Conservation (phyloP, 2,888 invertebrate species). For the Agapostemon virescens region DNA sequence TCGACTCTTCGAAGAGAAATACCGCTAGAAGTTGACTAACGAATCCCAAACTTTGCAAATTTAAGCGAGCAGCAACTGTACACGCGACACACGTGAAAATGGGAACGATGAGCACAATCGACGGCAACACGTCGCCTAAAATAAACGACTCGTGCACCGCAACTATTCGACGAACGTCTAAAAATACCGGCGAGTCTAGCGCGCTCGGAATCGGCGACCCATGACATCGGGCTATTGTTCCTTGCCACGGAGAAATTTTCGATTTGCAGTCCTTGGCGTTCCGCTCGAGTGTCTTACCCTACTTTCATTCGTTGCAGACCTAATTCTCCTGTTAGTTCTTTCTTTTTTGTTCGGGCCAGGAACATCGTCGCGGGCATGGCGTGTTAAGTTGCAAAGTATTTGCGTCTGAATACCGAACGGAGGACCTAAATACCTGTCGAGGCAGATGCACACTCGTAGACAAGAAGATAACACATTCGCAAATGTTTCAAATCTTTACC, state of each 20-base stretch:
- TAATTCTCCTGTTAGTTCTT: neutral
- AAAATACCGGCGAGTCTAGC: constrained; percentile 35
- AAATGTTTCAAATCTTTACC: neutral
- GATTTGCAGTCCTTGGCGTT: neutral
- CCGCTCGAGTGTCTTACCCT: constrained; percentile 3
- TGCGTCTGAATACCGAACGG: neutral
- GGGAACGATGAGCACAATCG: constrained; percentile 29
- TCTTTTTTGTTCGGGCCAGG: neutral
- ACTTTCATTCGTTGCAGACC: neutral
- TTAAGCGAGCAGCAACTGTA: neutral
- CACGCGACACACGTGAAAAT: neutral
- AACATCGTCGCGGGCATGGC: neutral
- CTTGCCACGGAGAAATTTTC: neutral
- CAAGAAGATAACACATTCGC: neutral
- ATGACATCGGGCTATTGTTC: constrained; percentile 22
- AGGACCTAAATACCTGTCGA: neutral
- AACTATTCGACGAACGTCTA: constrained; percentile 46
- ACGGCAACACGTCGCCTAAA: constrained; percentile 50
- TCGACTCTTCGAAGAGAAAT: no score
- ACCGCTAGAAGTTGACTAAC: no score
- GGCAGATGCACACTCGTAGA: neutral
- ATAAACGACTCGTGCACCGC: constrained; percentile 40
- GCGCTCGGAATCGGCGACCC: constrained; percentile 26
- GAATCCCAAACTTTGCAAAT: neutral
- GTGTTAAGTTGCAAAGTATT: neutral